Percentiles rank a stretch among this genome's conserved stretches.
phyloP scores from a whole-genome alignment of 2,888 invertebrate species.

The Apantesis nais region DNA sequence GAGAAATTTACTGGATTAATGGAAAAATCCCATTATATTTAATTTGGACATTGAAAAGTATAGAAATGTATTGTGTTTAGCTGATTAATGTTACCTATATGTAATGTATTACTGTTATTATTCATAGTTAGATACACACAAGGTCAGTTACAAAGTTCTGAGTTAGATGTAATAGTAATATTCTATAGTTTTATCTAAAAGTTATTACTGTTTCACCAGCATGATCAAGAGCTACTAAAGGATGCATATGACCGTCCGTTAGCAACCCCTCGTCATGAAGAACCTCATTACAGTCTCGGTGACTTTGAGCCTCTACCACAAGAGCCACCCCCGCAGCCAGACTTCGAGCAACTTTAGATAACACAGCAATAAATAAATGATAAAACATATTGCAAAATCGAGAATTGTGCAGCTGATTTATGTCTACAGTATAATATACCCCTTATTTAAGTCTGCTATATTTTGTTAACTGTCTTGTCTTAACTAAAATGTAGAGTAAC shows the following conservation, averaged over 20 bases:
- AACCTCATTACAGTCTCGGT: slow-evolving; percentile 76
- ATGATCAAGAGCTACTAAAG: slow-evolving; percentile 77
- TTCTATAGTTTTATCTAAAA: background rate
- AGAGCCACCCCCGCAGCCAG: slow-evolving; percentile 81
- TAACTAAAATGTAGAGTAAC: background rate
- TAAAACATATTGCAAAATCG: background rate
- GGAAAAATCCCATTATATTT: background rate
- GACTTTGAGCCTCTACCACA: slow-evolving; percentile 83
- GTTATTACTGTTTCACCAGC: slow-evolving; percentile 52
- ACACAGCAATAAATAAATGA: background rate
- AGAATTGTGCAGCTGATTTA: background rate
- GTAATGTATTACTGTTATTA: too few species aligned
- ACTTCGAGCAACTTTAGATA: slow-evolving; percentile 79
- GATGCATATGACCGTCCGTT: slow-evolving; percentile 80
- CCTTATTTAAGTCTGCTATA: background rate
- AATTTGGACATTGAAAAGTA: background rate
- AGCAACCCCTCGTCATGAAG: slow-evolving; percentile 81
- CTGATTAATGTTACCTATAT: too few species aligned
- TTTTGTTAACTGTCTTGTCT: background rate
- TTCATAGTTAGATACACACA: too few species aligned
- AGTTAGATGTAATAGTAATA: background rate
- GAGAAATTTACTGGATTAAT: background rate
- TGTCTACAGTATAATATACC: too few species aligned
- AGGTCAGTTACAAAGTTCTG: too few species aligned
- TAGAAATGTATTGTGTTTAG: too few species aligned